Evolutionary conservation across 2,113 vertebrate species (phyloP).

Genomic region (Labeo catla): DNA sequence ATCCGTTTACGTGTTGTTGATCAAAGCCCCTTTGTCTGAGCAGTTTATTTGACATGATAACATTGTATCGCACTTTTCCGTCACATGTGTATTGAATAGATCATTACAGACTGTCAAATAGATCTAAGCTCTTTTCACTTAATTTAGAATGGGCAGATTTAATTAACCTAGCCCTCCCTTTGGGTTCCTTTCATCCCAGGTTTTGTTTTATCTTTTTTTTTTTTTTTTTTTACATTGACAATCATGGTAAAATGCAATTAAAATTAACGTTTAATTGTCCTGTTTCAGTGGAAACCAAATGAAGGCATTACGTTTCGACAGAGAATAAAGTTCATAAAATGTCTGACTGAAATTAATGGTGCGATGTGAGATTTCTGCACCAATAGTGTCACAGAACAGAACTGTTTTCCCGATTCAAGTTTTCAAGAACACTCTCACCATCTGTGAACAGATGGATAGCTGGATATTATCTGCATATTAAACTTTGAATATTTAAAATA

Average conservation of each 20-base stretch:
- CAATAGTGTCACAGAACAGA: not conserved
- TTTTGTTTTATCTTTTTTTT: slow-evolving; percentile 6
- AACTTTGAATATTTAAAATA: not conserved
- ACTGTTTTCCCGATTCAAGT: not conserved
- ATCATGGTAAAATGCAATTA: not conserved
- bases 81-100: slow-evolving; percentile 6
- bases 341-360: not conserved
- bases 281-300: not conserved
- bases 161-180: slow-evolving; percentile 14
- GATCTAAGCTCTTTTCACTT: slow-evolving; percentile 7
- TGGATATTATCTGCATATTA: not conserved
- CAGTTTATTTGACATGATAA: slow-evolving; percentile 1
- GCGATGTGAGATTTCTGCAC: not conserved
- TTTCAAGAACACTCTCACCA: not conserved
- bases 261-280: not conserved
- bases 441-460: not conserved
- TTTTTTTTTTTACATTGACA: not conserved
- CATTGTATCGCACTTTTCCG: not conserved
- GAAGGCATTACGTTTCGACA: not conserved
- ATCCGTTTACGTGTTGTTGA: not conserved
- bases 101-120: slow-evolving; percentile 13
- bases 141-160: not conserved
- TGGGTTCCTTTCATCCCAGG: slow-evolving; percentile 13
- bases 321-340: not conserved
- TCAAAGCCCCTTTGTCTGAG: not conserved